Conservation (phyloP, 1,140 invertebrate genomes). For the Hyles vespertilio region DNA sequence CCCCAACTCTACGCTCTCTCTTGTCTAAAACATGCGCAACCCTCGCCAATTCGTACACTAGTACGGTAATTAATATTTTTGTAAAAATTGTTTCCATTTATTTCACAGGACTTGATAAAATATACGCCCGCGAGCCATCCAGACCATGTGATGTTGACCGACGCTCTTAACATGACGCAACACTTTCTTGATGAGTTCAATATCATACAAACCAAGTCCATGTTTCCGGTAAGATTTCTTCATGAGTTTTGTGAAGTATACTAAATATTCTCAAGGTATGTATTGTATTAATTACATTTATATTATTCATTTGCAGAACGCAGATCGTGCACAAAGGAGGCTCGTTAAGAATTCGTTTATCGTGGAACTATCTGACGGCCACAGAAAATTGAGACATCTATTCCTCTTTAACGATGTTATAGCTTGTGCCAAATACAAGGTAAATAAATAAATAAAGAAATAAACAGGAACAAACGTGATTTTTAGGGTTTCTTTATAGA, state of each 20-base stretch:
- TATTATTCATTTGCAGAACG: constrained; percentile 75
- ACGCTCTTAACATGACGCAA: constrained; percentile 91
- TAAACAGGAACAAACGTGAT: too few species aligned
- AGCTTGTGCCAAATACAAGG: constrained; percentile 96
- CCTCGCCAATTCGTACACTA: too few species aligned
- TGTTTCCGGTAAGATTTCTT: constrained; percentile 81
- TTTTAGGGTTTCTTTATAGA: too few species aligned
- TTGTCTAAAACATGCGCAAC: too few species aligned
- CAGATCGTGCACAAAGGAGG: constrained; percentile 87
- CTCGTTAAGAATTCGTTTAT: constrained; percentile 97
- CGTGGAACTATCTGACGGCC: constrained; percentile 91
- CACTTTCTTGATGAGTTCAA: constrained; percentile 94
- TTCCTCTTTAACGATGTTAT: constrained; percentile 97
- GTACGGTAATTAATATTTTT: background rate
- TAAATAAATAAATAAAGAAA: constrained; percentile 37
- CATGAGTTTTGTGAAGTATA: too few species aligned
- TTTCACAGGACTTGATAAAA: constrained; percentile 89
- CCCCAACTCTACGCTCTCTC: too few species aligned
- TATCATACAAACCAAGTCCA: constrained; percentile 89
- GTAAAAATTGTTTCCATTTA: constrained; percentile 4
- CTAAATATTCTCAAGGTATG: background rate
- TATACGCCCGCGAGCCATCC: constrained; percentile 90
- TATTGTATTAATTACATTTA: background rate
- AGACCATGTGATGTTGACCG: constrained; percentile 87
- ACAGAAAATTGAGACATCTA: constrained; percentile 92